Conservation (phyloP, 1,140 invertebrate genomes). For the Paramacrobiotus metropolitanus region DNA sequence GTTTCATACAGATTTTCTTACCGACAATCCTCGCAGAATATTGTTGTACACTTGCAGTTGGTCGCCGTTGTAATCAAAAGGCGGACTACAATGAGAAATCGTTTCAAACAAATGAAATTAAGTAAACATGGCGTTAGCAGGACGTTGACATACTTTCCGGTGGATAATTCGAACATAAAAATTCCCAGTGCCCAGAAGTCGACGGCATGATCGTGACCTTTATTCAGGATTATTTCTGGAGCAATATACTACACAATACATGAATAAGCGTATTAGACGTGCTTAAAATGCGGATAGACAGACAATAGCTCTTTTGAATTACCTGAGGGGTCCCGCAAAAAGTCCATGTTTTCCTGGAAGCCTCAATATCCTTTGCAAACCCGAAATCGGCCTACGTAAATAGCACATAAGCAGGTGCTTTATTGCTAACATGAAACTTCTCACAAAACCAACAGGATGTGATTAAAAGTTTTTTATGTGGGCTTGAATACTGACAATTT, state of each 20-base stretch:
- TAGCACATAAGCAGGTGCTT: no score
- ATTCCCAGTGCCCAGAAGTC: constrained; percentile 90
- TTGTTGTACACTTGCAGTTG: constrained; percentile 49
- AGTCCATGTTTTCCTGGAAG: constrained; percentile 70
- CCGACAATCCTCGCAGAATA: constrained; percentile 92
- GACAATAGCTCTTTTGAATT: constrained; percentile 36
- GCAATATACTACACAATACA: constrained; percentile 37
- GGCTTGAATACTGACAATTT: constrained; percentile 37
- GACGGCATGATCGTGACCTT: constrained; percentile 67
- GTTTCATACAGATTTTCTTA: no score
- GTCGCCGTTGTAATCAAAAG: constrained; percentile 1
- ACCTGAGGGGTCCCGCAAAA: constrained; percentile 85
- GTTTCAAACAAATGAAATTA: not conserved
- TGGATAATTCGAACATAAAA: constrained; percentile 66
- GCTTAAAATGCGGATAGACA: not conserved
- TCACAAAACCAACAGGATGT: no score
- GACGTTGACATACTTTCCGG: constrained; percentile 32
- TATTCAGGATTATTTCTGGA: constrained; percentile 74
- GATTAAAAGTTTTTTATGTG: not conserved
- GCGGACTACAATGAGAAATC: not conserved
- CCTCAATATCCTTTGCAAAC: constrained; percentile 68
- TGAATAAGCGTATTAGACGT: no score
- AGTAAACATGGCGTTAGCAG: not conserved
- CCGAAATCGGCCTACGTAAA: constrained; percentile 80
- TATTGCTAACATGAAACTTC: no score